A percentile compares a stretch with the other conserved stretches of the same genome.
These are phyloP conservation scores for Microplitis deprimator DNA, from an alignment of 2,888 invertebrate genomes.

Conservation along the genomic window DNA sequence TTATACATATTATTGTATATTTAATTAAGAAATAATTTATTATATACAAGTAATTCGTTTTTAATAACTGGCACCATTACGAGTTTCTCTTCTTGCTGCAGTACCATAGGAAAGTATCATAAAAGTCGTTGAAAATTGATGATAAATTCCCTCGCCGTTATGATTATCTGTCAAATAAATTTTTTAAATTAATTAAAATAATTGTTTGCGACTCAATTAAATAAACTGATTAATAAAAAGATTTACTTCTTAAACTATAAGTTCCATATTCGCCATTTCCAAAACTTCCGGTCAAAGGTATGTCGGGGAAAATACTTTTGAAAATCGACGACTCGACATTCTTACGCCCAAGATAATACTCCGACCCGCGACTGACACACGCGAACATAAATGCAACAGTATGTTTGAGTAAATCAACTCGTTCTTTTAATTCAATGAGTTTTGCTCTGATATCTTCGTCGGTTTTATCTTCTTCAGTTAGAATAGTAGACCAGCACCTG, in stretches of 20 bases:
- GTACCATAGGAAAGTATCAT: conserved; percentile 63
- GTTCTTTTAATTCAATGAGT: conserved; percentile 53
- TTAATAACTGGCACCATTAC: not conserved
- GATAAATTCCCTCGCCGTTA: conserved; percentile 3
- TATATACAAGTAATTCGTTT: not conserved
- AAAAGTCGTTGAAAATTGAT: conserved; percentile 59
- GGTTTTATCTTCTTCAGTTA: conserved; percentile 48
- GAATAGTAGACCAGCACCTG: conserved; percentile 62
- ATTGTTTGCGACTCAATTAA: too few species aligned
- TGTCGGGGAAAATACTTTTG: conserved; percentile 61
- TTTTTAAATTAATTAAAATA: too few species aligned
- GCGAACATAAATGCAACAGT: conserved; percentile 65
- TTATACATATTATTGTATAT: too few species aligned
- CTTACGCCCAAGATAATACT: conserved; percentile 47
- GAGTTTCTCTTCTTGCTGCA: conserved; percentile 27
- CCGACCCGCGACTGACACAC: conserved; percentile 59
- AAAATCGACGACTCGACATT: conserved; percentile 62
- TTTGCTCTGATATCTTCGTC: conserved; percentile 54
- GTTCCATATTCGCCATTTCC: conserved; percentile 65
- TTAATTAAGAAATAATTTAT: too few species aligned
- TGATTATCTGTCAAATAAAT: conserved; percentile 14
- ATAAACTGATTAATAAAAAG: too few species aligned
- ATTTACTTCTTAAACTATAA: conserved; percentile 51
- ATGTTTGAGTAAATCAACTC: conserved; percentile 59
- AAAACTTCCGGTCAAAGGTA: conserved; percentile 63